Base-by-base conservation (phyloP, 2,888 invertebrate genomes). In the Folsomia candida region DNA sequence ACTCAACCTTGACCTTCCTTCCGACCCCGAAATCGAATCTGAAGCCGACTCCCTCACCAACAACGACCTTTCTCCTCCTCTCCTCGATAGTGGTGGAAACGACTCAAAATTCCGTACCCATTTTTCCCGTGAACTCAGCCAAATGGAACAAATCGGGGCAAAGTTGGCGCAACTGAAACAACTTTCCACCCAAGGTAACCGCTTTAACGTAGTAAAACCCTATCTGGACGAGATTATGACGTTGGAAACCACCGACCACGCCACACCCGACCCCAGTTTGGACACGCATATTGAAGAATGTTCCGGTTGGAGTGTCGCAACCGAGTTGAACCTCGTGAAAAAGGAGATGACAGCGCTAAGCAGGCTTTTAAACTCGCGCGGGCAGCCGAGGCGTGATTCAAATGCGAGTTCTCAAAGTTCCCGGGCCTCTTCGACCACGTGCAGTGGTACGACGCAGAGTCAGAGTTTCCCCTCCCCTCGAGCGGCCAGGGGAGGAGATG, bases 241-340 rank as follows among this genome's bases (percentile, higher is more conserved):
- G 3, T 28, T 78, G 9, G 68, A 72, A 27, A 68, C 67, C 24
- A 51, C 57, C 18, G 76, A 79, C 58, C 75, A 76, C 62, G 69
- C 64, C 9, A 62, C 70, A n/a, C 67, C 70, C 1, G 77, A 77
- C 64, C 71, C 75, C 0, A 64, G 73, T 26, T 14, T 77, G 24
- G 79, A 79, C 67, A 70, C 75, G 24, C 70, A 74, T 6, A 79
- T 79, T 68, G 79, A 79, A 26, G 60, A 71, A 11, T 79, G 79
- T 51, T 78, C 76, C 1, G 78, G 78, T 1, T 79, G 79, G 78
- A 78, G 78, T 63, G 74, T 78, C 2, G 76, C 74, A n/a, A 74
- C 78, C 18, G 79, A 79, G 64, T 64, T 76, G 47, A 60, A 73
- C 47, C 77, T 77, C 63, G 78, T 79, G 18, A 68, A 76, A 57